These are phyloP conservation scores for Florisuga fusca DNA, from an alignment of 2,797 vertebrate species.

Conservation along the genomic window DNA sequence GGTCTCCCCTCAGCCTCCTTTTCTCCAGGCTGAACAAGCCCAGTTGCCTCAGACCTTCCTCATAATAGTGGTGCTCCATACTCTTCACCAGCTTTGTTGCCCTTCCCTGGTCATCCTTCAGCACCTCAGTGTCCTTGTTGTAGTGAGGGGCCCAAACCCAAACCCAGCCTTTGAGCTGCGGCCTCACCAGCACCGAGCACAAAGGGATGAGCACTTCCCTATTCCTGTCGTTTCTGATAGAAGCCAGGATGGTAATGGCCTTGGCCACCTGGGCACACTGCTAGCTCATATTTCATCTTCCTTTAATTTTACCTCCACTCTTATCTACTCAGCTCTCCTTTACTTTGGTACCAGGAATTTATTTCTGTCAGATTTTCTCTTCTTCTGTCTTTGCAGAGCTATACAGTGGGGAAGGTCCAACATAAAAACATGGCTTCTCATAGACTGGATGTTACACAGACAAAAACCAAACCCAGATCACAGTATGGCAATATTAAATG, in stretches of 20 bases:
- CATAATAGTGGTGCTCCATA: rapidly evolving
- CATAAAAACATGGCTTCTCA: neutral
- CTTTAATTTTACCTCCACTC: neutral
- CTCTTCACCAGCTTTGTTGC: rapidly evolving
- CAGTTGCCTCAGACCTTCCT: rapidly evolving
- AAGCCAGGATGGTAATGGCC: neutral
- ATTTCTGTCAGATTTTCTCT: neutral
- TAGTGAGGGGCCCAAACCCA: neutral
- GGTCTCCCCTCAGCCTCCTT: neutral
- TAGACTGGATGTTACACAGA: neutral
- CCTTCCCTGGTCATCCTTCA: neutral
- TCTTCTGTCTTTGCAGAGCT: neutral
- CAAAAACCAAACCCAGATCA: neutral
- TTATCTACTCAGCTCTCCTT: neutral
- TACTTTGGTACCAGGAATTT: neutral
- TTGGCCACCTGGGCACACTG: neutral
- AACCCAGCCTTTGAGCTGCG: rapidly evolving
- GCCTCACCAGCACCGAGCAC: neutral
- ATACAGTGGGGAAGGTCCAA: neutral
- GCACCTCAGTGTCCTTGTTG: neutral
- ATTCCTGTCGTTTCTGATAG: neutral
- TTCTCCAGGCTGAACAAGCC: neutral
- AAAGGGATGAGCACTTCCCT: rapidly evolving
- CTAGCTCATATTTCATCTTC: neutral
- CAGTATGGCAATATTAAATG: neutral